Evolutionary conservation across 2,888 invertebrate genomes (phyloP).

Genomic region (Acrocyrtus sp.): DNA sequence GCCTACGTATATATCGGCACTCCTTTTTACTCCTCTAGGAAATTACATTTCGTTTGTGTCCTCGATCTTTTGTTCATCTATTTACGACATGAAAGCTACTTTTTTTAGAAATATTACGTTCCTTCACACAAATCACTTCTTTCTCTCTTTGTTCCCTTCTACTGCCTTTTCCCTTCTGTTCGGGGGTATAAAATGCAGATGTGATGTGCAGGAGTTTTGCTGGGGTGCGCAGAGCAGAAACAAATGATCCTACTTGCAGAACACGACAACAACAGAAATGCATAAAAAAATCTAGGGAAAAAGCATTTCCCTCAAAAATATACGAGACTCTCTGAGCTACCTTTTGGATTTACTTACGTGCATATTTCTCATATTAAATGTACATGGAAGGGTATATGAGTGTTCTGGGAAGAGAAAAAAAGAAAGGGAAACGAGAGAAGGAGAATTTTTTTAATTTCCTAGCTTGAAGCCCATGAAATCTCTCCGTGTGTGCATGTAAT

Average conservation of each 20-base stretch:
- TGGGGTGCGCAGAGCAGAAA: not conserved
- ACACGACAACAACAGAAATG: not conserved
- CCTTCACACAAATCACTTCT: slow-evolving; percentile 11
- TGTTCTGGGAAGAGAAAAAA: not conserved
- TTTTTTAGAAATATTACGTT: slow-evolving; percentile 2
- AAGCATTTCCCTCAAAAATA: not conserved
- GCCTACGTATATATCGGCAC: not conserved
- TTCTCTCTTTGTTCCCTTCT: not conserved
- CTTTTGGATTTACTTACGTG: not conserved
- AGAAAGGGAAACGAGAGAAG: not conserved
- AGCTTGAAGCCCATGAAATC: slow-evolving; percentile 37
- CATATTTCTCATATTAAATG: not conserved
- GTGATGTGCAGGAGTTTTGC: not conserved
- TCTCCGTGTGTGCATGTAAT: slow-evolving; percentile 29
- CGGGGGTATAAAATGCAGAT: slow-evolving; percentile 13
- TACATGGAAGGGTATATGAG: no score
- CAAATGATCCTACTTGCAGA: not conserved
- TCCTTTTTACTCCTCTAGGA: not conserved
- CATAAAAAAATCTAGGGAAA: not conserved
- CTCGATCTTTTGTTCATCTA: slow-evolving; percentile 6
- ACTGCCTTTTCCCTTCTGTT: no score
- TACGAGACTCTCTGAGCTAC: not conserved
- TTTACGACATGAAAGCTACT: not conserved
- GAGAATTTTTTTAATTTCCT: slow-evolving; percentile 25
- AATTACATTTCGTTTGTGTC: not conserved